A percentile compares a stretch with the other conserved stretches of the same genome.
phyloP scores from a whole-genome alignment of 2,888 invertebrate genomes.

The Vannuccia rotundouncinata region DNA sequence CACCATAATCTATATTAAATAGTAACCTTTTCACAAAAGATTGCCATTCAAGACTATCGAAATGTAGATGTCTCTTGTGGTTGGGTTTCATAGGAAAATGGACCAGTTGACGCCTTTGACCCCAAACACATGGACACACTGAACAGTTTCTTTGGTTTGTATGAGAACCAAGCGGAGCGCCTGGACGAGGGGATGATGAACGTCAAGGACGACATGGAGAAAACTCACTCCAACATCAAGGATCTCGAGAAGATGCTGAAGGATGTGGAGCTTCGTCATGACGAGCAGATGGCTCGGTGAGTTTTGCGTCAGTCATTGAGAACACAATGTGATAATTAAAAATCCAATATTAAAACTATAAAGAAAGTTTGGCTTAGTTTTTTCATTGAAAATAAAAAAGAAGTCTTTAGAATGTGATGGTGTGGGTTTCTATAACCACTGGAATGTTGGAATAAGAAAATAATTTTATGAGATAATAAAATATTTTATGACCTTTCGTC shows the following conservation, averaged over 20 bases:
- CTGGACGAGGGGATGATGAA: conserved; percentile 42
- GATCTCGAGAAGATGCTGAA: conserved; percentile 40
- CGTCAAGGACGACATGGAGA: conserved; percentile 38
- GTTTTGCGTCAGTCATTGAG: not conserved
- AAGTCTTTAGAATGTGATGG: not conserved
- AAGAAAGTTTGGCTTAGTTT: too few relatives aligned
- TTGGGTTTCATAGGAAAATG: not conserved
- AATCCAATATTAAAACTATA: too few relatives aligned
- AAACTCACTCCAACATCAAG: conserved; percentile 45
- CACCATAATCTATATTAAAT: too few relatives aligned
- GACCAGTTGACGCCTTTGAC: conserved; percentile 32
- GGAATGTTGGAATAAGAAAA: not conserved
- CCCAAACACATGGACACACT: conserved; percentile 40
- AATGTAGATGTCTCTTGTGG: too few relatives aligned
- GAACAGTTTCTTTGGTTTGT: conserved; percentile 44
- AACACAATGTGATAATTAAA: too few relatives aligned
- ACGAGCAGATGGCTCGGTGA: conserved; percentile 30
- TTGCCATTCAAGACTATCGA: too few relatives aligned
- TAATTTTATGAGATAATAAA: not conserved
- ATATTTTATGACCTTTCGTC: too few relatives aligned
- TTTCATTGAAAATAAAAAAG: too few relatives aligned
- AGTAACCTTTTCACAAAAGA: too few relatives aligned
- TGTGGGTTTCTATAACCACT: not conserved
- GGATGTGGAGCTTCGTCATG: conserved; percentile 33
- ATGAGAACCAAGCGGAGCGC: conserved; percentile 42